phyloP scores from a whole-genome alignment of 2,888 invertebrate species.

The Cerceris rybyensis region DNA sequence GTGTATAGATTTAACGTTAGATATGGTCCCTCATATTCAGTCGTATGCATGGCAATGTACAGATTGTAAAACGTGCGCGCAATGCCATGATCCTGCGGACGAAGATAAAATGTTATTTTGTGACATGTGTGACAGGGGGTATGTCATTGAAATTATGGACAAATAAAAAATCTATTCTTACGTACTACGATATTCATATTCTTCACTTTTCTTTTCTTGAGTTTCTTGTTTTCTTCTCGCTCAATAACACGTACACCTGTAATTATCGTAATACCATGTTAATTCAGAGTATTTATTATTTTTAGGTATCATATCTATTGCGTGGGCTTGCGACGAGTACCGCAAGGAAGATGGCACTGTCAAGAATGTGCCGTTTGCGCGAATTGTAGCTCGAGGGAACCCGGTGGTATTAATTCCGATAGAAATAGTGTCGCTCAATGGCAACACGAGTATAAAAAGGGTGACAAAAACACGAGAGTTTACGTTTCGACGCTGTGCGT shows the following conservation, averaged over 20 bases:
- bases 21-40: constrained; percentile 92
- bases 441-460: constrained; percentile 84
- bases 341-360: constrained; percentile 95
- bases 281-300: neutral
- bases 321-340: constrained; percentile 90
- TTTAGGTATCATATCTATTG: constrained; percentile 93
- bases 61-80: constrained; percentile 95
- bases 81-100: constrained; percentile 91
- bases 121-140: constrained; percentile 96
- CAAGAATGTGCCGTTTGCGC: constrained; percentile 88
- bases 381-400: constrained; percentile 82
- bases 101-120: constrained; percentile 97
- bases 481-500: constrained; percentile 85
- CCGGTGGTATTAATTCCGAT: constrained; percentile 81
- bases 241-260: neutral
- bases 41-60: constrained; percentile 97
- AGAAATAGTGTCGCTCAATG: constrained; percentile 81
- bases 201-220: no score
- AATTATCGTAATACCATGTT: neutral
- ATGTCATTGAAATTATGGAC: constrained; percentile 46
- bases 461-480: constrained; percentile 81
- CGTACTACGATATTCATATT: no score
- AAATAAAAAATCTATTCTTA: neutral
- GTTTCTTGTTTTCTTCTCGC: no score
- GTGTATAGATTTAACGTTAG: constrained; percentile 92